phyloP scores from a whole-genome alignment of 2,888 invertebrate species.

The Yponomeuta malinellus region DNA sequence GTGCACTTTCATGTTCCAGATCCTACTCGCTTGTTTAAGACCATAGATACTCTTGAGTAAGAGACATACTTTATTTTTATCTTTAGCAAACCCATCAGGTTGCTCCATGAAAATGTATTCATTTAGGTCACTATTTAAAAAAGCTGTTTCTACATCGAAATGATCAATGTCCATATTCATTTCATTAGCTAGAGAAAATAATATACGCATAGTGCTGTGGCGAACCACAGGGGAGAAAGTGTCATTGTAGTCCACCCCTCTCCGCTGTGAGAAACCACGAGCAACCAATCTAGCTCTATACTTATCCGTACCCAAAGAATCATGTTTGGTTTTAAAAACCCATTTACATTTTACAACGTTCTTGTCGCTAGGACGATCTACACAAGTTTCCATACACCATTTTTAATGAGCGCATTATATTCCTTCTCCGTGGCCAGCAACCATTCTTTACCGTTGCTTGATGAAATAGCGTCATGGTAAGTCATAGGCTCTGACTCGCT shows the following conservation, averaged over 20 bases:
- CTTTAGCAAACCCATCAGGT: slow-evolving; percentile 18
- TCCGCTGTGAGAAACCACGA: slow-evolving; percentile 20
- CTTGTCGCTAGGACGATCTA: slow-evolving; percentile 9
- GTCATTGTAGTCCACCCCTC: slow-evolving; percentile 22
- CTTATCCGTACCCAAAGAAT: slow-evolving; percentile 19
- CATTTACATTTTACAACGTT: slow-evolving; percentile 18
- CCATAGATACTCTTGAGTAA: neutral
- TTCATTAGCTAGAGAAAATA: slow-evolving; percentile 19
- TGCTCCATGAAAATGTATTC: slow-evolving; percentile 13
- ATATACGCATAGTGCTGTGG: slow-evolving; percentile 18
- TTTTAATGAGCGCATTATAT: slow-evolving; percentile 19
- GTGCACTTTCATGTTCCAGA: slow-evolving; percentile 20
- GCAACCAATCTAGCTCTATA: slow-evolving; percentile 24
- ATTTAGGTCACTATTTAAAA: neutral
- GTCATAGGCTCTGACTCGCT: neutral
- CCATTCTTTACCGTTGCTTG: slow-evolving; percentile 17
- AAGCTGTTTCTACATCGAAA: slow-evolving; percentile 8
- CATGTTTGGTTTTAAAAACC: slow-evolving; percentile 22
- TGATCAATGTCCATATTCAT: slow-evolving; percentile 11
- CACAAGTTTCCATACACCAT: slow-evolving; percentile 22
- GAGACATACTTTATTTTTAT: neutral
- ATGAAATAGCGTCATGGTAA: slow-evolving; percentile 5
- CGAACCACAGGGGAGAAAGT: slow-evolving; percentile 25
- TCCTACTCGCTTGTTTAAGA: slow-evolving; percentile 19
- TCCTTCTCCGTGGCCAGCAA: slow-evolving; percentile 21